Evolutionary conservation across 2,888 invertebrate genomes (phyloP).

Genomic region (Tenodera sinensis): DNA sequence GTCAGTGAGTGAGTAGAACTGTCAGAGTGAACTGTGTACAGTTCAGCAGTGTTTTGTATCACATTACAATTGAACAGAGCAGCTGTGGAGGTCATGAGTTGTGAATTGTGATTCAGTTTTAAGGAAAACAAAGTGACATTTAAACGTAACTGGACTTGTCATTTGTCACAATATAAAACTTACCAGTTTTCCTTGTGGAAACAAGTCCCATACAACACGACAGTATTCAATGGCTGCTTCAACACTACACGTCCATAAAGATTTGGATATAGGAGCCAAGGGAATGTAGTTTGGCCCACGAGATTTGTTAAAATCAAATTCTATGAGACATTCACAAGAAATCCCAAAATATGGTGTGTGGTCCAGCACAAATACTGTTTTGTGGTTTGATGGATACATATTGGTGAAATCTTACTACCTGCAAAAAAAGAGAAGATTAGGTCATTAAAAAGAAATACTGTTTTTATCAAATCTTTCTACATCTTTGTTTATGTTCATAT

Average conservation of each 20-base stretch:
- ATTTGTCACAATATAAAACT: constrained; percentile 31
- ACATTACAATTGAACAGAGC: too few species aligned
- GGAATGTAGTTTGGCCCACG: constrained; percentile 69
- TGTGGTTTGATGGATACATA: constrained; percentile 78
- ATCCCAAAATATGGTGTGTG: constrained; percentile 89
- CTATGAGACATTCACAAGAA: constrained; percentile 75
- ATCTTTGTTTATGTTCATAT: too few species aligned
- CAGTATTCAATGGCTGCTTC: constrained; percentile 96
- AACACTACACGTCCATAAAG: constrained; percentile 93
- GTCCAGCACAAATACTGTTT: constrained; percentile 93
- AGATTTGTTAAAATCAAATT: constrained; percentile 74
- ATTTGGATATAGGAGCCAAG: constrained; percentile 82
- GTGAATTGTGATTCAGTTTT: too few species aligned
- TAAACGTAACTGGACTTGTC: too few species aligned
- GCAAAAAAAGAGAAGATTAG: background rate
- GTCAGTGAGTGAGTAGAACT: too few species aligned
- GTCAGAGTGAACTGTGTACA: too few species aligned
- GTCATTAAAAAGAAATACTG: too few species aligned
- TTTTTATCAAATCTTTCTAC: too few species aligned
- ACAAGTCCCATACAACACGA: constrained; percentile 95
- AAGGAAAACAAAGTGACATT: too few species aligned
- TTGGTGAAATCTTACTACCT: background rate
- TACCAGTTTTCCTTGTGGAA: constrained; percentile 84
- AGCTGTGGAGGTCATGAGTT: too few species aligned
- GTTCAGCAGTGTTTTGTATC: too few species aligned